Conservation (phyloP, 2,797 vertebrate species). For the Melanotaenia nigrans region DNA sequence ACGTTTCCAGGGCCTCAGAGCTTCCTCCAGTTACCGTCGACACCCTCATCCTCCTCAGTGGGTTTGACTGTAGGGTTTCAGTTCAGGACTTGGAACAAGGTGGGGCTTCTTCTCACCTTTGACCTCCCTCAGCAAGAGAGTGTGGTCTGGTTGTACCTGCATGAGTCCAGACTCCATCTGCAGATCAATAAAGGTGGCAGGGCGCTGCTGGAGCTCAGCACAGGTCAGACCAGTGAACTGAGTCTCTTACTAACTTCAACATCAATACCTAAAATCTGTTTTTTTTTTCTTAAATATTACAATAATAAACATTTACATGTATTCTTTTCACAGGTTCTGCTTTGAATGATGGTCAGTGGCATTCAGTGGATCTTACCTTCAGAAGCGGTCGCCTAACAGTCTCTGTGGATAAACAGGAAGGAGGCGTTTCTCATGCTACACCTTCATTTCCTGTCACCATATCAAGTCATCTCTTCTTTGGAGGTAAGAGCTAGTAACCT, state of each 20-base stretch:
- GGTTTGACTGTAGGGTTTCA: constrained; percentile 82
- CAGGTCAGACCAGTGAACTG: constrained; percentile 81
- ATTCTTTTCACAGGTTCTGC: constrained; percentile 77
- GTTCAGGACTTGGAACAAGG: constrained; percentile 93
- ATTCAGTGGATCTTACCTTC: constrained; percentile 83
- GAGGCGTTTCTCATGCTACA: constrained; percentile 66
- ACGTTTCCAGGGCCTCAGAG: constrained; percentile 88
- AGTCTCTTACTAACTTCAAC: not conserved
- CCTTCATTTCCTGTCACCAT: constrained; percentile 74
- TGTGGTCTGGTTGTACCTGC: constrained; percentile 84
- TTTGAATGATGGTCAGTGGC: constrained; percentile 92
- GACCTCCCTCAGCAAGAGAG: constrained; percentile 80
- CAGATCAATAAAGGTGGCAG: constrained; percentile 85
- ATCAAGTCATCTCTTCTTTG: constrained; percentile 85
- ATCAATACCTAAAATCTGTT: not conserved
- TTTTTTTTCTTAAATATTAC: too few relatives aligned
- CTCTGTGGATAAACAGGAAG: constrained; percentile 81
- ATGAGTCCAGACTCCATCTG: constrained; percentile 84
- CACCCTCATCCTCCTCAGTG: constrained; percentile 40
- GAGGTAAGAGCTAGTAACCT: constrained; percentile 70
- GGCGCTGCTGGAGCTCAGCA: constrained; percentile 79
- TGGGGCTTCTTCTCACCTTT: constrained; percentile 86
- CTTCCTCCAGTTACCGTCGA: constrained; percentile 84
- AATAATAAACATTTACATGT: not conserved
- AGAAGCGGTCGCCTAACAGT: constrained; percentile 82